Evolutionary conservation across 35 echinoderm and acorn worm species (phyloP), one percentile per base, ranked within the genome.

Genomic region (Heliocidaris tuberculata): DNA sequence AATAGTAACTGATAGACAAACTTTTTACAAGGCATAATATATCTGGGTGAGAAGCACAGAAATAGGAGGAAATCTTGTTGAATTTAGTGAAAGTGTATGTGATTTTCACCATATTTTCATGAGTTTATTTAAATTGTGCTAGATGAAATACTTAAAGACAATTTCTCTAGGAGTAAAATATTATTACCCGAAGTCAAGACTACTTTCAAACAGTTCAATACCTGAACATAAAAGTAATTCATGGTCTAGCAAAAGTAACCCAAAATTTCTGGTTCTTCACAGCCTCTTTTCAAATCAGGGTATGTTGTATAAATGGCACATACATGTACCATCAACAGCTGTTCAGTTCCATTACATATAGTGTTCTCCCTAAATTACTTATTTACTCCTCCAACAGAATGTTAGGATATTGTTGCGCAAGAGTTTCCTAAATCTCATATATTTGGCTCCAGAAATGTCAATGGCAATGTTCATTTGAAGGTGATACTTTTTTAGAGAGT

Each of bases 391-490:
- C 2, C 65, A 27, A n/a, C 65, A 78, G 65, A 78, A 27, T n/a
- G 19, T 78, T 78, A 8, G 65, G 27, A 17, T 21, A 27, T 78
- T 78, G 19, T 78, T 78, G 27, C 65, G 27, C 65, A 2, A 78
- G 21, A 78, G 65, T 78, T 78, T 78, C 65, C 65, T 78, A 19
- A 78, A 78, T 78, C 65, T 19, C 65, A n/a, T 78, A 78, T 78
- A n/a, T 78, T 78, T 78, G 65, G 65, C 65, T 78, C 35, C 65
- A 78, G 27, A 78, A 78, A 78, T 78, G 65, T 78, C 65, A 78
- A 19, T 78, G 65, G 65, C 65, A 78, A 78, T 78, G 65, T 78
- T 78, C 65, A 21, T 78, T 78, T 0, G 65, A 78, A 21, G 65
- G 65, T 78, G 65, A 78, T 78, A 78, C 21, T 78, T 19, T 27